These are phyloP conservation scores for Punctoribates punctum DNA, from an alignment of 2,888 invertebrate species.

Conservation along the genomic window DNA sequence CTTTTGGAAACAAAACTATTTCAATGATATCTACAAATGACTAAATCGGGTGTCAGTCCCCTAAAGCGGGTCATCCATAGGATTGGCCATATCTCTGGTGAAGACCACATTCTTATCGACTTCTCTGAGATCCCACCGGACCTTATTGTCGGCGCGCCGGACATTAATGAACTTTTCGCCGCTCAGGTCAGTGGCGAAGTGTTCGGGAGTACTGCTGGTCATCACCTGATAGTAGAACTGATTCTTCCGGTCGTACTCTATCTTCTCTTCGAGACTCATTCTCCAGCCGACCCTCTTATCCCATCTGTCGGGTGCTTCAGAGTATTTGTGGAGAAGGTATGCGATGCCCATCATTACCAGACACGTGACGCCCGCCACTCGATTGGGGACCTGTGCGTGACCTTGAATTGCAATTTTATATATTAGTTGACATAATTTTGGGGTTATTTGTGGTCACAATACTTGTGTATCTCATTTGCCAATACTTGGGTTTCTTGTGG, in stretches of 20 bases:
- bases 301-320: no score
- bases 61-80: background rate
- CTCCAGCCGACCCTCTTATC: no score
- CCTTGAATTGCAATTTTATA: background rate
- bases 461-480: conserved; percentile 2
- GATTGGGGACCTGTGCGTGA: background rate
- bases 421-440: background rate
- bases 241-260: background rate
- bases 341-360: no score
- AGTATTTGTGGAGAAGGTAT: no score
- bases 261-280: background rate
- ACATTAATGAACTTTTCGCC: background rate
- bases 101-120: background rate
- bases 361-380: no score
- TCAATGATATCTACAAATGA: no score
- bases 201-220: no score
- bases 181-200: no score
- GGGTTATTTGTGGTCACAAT: background rate
- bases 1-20: background rate
- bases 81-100: background rate
- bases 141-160: background rate
- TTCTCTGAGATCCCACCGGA: conserved; percentile 10
- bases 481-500: conserved; percentile 26
- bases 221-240: background rate
- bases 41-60: no score